Evolutionary conservation across 2,113 vertebrate species (phyloP).

Genomic region (Eretmochelys imbricata): DNA sequence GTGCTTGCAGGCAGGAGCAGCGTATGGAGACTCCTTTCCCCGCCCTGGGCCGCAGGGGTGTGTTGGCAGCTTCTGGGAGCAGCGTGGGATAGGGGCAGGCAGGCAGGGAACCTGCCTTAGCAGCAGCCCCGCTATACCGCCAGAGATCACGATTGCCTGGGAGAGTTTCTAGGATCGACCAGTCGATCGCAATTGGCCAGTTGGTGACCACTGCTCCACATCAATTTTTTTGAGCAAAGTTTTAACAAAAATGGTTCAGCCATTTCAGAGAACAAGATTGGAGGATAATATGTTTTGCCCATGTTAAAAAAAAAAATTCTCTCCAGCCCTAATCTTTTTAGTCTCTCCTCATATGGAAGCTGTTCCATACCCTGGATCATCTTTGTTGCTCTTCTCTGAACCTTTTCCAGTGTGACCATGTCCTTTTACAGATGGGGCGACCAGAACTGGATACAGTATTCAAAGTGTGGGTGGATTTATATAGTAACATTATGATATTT

Average conservation of each 20-base stretch:
- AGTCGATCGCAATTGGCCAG: too few species aligned
- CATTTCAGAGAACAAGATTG: background rate
- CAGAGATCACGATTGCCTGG: too few species aligned
- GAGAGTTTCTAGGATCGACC: too few species aligned
- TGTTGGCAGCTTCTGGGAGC: too few species aligned
- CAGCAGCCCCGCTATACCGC: too few species aligned
- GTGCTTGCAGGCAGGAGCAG: too few species aligned
- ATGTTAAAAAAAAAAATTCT: background rate
- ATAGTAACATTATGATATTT: too few species aligned
- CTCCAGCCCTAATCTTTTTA: background rate
- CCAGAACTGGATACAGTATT: background rate
- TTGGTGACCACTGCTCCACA: too few species aligned
- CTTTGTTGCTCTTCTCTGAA: background rate
- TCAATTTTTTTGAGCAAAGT: too few species aligned
- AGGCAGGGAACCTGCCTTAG: too few species aligned
- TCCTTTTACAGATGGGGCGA: background rate
- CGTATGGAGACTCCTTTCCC: too few species aligned
- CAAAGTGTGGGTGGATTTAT: background rate
- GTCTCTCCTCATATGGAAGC: background rate
- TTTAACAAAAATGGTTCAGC: background rate
- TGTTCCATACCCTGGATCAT: background rate
- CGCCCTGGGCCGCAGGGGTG: accelerated
- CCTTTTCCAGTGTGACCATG: background rate
- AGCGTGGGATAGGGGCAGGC: too few species aligned
- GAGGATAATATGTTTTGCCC: background rate